Base-by-base conservation (phyloP, 2,113 vertebrate species). In the Peromyscus leucopus region DNA sequence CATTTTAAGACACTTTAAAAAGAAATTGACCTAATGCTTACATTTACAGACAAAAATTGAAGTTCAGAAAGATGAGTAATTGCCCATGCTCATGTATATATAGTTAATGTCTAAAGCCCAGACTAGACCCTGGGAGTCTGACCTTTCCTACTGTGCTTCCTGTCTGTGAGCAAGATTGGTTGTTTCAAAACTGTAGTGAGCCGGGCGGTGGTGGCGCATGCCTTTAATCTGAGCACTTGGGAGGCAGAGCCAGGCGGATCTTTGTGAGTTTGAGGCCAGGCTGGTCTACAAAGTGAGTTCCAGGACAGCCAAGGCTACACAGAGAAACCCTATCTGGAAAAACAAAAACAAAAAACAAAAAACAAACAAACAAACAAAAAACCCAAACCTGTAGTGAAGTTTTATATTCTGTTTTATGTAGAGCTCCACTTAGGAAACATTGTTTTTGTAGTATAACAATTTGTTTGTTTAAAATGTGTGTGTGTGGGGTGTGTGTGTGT, bases 1-100 rank as follows among this genome's bases (percentile, higher is more conserved):
- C 72, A 59, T 8, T 93, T 95, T 72, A 75, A 88, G 33, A 94
- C 71, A 78, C 6, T 67, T 69, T 76, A 82, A 83, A 72, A 90
- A 75, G 79, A 79, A 93, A 39, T 92, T 69, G 24, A n/a, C 71
- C 26, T 89, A 59, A 57, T 36, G n/a, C 55, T 88, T 94, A 85
- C 26, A 65, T 93, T 82, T 94, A 22, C 33, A 72, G 48, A 90
- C 91, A 63, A 96, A 79, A 55, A 3, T 9, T 10, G 31, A 57
- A 33, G 21, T 57, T 89, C 11, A 71, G 78, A 90, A 82, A 93
- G 67, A 31, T n/a, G 4, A 82, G 26, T 85, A 71, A 90, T 48
- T 91, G 19, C 24, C 31, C 31, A 22, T 63, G 28, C 21, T 95
- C 36, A 84, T 26, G 82, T 42, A 9, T 31, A 46, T 71, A 51